Base-by-base conservation (phyloP, 2,797 vertebrate genomes). In the Bufotes viridis region DNA sequence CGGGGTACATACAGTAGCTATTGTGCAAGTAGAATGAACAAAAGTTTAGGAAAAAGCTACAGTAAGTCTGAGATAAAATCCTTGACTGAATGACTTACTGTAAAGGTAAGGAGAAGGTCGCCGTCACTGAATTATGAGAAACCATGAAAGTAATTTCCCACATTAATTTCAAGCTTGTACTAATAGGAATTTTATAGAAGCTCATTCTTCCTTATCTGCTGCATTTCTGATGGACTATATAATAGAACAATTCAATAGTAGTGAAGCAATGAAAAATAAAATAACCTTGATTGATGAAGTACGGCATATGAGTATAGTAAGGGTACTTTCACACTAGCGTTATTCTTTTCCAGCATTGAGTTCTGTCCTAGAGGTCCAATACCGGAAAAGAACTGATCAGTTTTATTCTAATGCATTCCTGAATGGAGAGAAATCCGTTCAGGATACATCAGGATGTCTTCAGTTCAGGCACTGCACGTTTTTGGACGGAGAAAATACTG, bases 101-200 rank as follows among this genome's bases (percentile, higher is more conserved):
- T 22, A 75, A 75, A 75, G 20, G 42, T 51, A 75, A 75, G 42
- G 18, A 51, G 72, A 75, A 75, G 72, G 72, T 75, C 42, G 20
- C 72, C n/a, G 42, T 49, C 20, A 17, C 18, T 75, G 20, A 75
- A n/a, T 75, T 75, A 75, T 75, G 42, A 75, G 72, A 18, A 49
- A 75, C 72, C 72, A 51, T 75, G 72, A 75, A 75, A 75, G 72
- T 75, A 42, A 75, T 51, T 75, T 22, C 72, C 42, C 42, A 51
- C 72, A 51, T 75, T 75, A 75, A 51, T 51, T 75, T 75, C 51
- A 20, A 75, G 20, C 72, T 51, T 75, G 34, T 11, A 3, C 42
- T 75, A 75, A 51, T 75, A 75, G 34, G n/a, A 75, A 51, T 75
- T 75, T 75, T 7, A 75, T 51, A 75, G 72, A 75, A 22, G 34